Percentiles rank a stretch among this genome's conserved stretches.
Conservation (phyloP, 2,113 vertebrate genomes). For the Martes martes region DNA sequence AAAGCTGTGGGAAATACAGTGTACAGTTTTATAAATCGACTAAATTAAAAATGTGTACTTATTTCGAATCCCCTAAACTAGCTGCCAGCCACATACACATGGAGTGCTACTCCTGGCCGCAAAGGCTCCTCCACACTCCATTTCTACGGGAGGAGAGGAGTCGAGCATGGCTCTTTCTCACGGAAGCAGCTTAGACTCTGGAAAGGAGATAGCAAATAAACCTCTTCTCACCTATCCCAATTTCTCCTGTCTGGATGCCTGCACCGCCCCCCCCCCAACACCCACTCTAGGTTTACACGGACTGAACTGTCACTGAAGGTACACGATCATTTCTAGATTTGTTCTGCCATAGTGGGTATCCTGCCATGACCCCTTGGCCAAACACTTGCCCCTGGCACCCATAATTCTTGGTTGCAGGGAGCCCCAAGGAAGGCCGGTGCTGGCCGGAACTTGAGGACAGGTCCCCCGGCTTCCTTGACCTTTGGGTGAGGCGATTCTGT, state of each 20-base stretch:
- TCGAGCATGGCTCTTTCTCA: neutral
- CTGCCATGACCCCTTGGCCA: neutral
- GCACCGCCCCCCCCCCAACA: neutral
- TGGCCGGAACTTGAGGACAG: neutral
- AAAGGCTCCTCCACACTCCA: neutral
- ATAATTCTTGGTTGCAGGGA: neutral
- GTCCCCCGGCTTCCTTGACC: neutral
- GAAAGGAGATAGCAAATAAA: neutral
- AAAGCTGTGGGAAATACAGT: constrained; percentile 46
- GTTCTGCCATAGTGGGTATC: no score
- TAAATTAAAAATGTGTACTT: constrained; percentile 63
- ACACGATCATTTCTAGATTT: neutral
- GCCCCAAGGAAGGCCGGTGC: neutral
- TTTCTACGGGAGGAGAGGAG: neutral
- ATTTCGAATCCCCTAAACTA: constrained; percentile 23
- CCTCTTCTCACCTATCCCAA: neutral
- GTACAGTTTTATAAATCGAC: constrained; percentile 63
- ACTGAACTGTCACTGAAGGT: neutral
- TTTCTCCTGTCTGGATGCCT: neutral
- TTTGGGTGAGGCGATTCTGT: neutral
- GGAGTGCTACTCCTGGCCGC: neutral
- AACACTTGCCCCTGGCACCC: neutral
- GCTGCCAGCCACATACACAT: neutral
- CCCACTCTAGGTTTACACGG: neutral
- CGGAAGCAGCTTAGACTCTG: neutral